Evolutionary conservation across 2,888 invertebrate species (phyloP).

Genomic region (Arenicola marina): DNA sequence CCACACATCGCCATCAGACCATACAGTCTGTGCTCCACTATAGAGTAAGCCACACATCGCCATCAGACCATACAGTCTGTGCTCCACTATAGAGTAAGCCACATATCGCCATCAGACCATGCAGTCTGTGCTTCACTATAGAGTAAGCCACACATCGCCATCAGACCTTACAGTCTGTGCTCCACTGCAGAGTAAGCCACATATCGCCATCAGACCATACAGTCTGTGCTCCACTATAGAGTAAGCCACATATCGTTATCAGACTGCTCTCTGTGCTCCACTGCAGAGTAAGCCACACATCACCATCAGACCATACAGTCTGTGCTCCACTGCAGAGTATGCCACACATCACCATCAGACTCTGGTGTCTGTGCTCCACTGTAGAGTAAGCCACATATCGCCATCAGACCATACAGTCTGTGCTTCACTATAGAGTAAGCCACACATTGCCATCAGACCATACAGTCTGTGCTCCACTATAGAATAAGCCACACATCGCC

Average conservation of each 20-base stretch:
- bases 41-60: slow-evolving; percentile 25
- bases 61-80: slow-evolving; percentile 22
- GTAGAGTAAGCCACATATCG: slow-evolving; percentile 25
- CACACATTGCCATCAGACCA: slow-evolving; percentile 19
- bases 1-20: slow-evolving; percentile 21
- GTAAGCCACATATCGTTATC: slow-evolving; percentile 22
- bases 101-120: slow-evolving; percentile 20
- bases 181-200: slow-evolving; percentile 25
- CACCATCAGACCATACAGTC: slow-evolving; percentile 21
- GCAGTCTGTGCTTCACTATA: slow-evolving; percentile 21
- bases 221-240: slow-evolving; percentile 23
- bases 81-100: slow-evolving; percentile 27
- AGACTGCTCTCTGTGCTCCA: slow-evolving; percentile 22
- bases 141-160: slow-evolving; percentile 24
- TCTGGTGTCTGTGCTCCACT: slow-evolving; percentile 20
- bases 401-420: slow-evolving; percentile 23
- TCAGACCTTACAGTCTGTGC: slow-evolving; percentile 24
- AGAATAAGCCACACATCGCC: slow-evolving; percentile 22
- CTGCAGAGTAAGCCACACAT: slow-evolving; percentile 25
- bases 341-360: slow-evolving; percentile 19
- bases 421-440: slow-evolving; percentile 27
- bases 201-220: slow-evolving; percentile 22
- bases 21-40: slow-evolving; percentile 20
- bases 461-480: slow-evolving; percentile 23
- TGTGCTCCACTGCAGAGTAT: slow-evolving; percentile 26